These are phyloP conservation scores for Eustalomyia histrio DNA, from an alignment of 2,888 invertebrate species.

Conservation along the genomic window DNA sequence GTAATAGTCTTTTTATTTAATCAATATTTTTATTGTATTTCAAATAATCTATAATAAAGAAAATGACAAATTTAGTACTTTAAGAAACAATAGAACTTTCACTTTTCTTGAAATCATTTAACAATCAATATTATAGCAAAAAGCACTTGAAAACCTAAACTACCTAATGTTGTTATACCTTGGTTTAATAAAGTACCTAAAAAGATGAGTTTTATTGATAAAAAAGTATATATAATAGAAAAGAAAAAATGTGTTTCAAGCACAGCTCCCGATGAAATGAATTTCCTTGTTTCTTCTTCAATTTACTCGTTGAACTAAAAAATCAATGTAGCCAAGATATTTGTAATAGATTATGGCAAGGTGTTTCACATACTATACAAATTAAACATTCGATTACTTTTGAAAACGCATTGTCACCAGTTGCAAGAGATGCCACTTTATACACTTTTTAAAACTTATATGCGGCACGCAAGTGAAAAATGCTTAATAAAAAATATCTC, in stretches of 20 bases:
- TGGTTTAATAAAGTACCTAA: conserved; percentile 50
- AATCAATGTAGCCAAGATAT: conserved; percentile 21
- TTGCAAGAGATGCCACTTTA: too few species aligned
- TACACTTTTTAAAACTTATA: too few species aligned
- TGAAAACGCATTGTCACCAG: too few species aligned
- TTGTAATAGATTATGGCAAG: conserved; percentile 52
- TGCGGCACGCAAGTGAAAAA: too few species aligned
- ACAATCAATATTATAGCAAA: neutral
- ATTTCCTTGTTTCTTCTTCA: conserved; percentile 10
- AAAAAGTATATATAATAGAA: neutral
- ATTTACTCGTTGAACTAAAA: conserved; percentile 38
- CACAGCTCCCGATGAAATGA: neutral
- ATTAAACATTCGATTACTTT: too few species aligned
- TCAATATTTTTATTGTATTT: conserved; percentile 31
- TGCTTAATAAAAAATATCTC: too few species aligned
- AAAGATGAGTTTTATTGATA: conserved; percentile 17
- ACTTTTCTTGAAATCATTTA: conserved; percentile 1
- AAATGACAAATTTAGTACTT: neutral
- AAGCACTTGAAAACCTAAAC: too few species aligned
- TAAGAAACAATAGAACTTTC: neutral
- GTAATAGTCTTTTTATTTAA: conserved; percentile 32
- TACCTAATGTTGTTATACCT: too few species aligned
- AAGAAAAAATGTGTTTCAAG: neutral
- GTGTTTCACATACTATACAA: conserved; percentile 17
- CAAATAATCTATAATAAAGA: conserved; percentile 42